phyloP scores from a whole-genome alignment of 2,797 vertebrate species.

The Sebastes dallii region DNA sequence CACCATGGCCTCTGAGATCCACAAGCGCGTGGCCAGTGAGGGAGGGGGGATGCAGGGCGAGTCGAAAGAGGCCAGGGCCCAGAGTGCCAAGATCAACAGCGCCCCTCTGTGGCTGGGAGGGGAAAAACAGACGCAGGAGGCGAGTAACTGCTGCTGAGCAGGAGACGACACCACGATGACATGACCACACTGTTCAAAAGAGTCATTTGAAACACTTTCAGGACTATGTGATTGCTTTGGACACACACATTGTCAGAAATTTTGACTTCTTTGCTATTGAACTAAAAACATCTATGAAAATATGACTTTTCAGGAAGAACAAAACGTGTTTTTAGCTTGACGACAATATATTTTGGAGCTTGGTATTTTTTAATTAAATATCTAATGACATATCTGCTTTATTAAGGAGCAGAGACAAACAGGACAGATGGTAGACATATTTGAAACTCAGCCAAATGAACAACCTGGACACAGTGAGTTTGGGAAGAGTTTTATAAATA shows the following conservation, averaged over 20 bases:
- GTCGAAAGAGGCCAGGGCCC: slow-evolving; percentile 49
- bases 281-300: background rate
- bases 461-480: background rate
- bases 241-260: slow-evolving; percentile 3
- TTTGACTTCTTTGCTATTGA: slow-evolving; percentile 14
- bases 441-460: background rate
- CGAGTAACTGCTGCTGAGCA: slow-evolving; percentile 76
- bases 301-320: background rate
- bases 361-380: slow-evolving; percentile 7
- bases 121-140: slow-evolving; percentile 67
- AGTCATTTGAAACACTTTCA: background rate
- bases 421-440: background rate
- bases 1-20: slow-evolving; percentile 83
- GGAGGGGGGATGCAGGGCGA: slow-evolving; percentile 67
- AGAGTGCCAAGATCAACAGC: slow-evolving; percentile 77
- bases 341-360: background rate
- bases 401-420: background rate
- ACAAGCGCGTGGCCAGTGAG: slow-evolving; percentile 78
- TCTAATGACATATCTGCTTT: background rate
- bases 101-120: slow-evolving; percentile 81
- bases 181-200: background rate
- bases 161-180: background rate
- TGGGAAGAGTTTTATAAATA: background rate
- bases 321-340: slow-evolving; percentile 1
- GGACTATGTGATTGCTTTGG: background rate